phyloP scores from a whole-genome alignment of 1,140 invertebrate species.

The Halesus radiatus region DNA sequence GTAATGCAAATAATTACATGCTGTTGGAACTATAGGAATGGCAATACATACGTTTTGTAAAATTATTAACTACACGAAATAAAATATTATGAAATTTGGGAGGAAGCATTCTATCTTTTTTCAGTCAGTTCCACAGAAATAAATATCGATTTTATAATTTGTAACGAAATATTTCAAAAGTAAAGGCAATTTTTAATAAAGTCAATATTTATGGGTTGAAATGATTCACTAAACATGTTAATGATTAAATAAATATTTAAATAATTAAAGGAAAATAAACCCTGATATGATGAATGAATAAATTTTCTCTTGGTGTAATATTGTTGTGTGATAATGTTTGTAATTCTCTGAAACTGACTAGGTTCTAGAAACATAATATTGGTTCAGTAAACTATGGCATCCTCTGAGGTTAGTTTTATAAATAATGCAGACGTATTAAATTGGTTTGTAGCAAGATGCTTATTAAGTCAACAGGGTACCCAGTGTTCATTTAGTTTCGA shows the following conservation, averaged over 20 bases:
- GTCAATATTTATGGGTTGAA: too few species aligned
- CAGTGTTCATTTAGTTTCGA: conserved; percentile 46
- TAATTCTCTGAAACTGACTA: conserved; percentile 46
- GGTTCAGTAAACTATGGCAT: conserved; percentile 17
- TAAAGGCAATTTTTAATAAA: too few species aligned
- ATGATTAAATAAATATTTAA: too few species aligned
- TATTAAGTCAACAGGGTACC: conserved; percentile 49
- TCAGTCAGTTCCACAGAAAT: conserved; percentile 25
- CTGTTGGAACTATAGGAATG: too few species aligned
- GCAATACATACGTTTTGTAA: too few species aligned
- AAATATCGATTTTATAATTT: not conserved
- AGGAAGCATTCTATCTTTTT: not conserved
- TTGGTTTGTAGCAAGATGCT: conserved; percentile 45
- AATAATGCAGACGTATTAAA: conserved; percentile 34
- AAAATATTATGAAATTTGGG: not conserved
- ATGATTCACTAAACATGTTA: too few species aligned
- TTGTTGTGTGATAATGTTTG: conserved; percentile 13
- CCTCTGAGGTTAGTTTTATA: not conserved
- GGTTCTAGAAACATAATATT: not conserved
- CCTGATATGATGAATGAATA: too few species aligned
- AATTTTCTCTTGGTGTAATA: not conserved
- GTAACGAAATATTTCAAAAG: too few species aligned
- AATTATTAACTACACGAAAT: too few species aligned
- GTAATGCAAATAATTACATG: too few species aligned
- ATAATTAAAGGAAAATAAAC: too few species aligned